Evolutionary conservation across 1,140 invertebrate species (phyloP).

Genomic region (Trachelipus rathkii): DNA sequence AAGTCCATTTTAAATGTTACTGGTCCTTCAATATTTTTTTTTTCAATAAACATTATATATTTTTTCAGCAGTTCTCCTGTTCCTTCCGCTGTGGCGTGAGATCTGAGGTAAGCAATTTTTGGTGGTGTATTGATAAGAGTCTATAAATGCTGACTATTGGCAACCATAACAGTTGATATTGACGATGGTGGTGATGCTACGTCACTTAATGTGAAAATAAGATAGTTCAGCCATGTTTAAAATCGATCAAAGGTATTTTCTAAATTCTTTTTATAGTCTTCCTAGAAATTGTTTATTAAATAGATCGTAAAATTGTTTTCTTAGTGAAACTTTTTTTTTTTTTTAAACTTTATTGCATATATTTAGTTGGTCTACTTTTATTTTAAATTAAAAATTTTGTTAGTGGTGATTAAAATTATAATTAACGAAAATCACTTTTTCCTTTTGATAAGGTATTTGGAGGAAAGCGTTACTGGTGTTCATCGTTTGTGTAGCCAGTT

Average conservation of each 20-base stretch:
- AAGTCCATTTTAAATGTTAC: too few species aligned
- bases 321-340: too few species aligned
- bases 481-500: constrained; percentile 94
- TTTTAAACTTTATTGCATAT: too few species aligned
- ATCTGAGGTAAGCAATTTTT: constrained; percentile 95
- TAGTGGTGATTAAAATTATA: too few species aligned
- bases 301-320: too few species aligned
- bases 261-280: not conserved
- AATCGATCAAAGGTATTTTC: constrained; percentile 76
- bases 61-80: constrained; percentile 67
- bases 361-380: too few species aligned
- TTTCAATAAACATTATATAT: not conserved
- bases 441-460: constrained; percentile 74
- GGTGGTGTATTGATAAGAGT: constrained; percentile 98
- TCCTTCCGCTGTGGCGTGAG: constrained; percentile 93
- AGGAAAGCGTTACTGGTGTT: constrained; percentile 96
- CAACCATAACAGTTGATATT: constrained; percentile 99
- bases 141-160: constrained; percentile 86
- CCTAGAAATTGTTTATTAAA: not conserved
- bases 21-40: not conserved
- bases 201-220: constrained; percentile 93
- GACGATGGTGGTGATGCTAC: constrained; percentile 97
- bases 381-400: too few species aligned
- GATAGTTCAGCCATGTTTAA: constrained; percentile 93
- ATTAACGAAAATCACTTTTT: constrained; percentile 8